These are phyloP conservation scores for Chelonia mydas DNA, from an alignment of 2,797 vertebrate species.

Conservation along the genomic window DNA sequence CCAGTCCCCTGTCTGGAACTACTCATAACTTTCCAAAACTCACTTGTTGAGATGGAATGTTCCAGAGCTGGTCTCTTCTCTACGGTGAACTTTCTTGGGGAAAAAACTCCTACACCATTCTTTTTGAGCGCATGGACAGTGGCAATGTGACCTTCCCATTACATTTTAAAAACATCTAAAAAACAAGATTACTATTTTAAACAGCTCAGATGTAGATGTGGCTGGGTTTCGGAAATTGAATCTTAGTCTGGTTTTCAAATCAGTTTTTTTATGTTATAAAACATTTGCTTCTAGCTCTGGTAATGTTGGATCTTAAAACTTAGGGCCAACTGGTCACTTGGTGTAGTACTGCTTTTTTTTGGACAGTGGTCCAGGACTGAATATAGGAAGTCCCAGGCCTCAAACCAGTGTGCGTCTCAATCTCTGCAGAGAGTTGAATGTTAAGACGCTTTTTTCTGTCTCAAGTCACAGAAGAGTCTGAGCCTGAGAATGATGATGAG, in stretches of 20 bases:
- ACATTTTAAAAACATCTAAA: background rate
- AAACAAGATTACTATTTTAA: background rate
- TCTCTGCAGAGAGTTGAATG: background rate
- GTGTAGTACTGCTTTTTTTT: background rate
- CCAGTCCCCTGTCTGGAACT: background rate
- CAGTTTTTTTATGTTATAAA: background rate
- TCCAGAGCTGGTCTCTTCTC: background rate
- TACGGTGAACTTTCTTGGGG: background rate
- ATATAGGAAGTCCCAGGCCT: background rate
- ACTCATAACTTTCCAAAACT: background rate
- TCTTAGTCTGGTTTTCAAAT: background rate
- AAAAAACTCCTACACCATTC: accelerated
- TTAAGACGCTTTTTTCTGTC: slow-evolving; percentile 44
- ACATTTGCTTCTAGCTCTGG: background rate
- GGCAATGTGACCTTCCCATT: background rate
- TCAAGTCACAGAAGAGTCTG: slow-evolving; percentile 70
- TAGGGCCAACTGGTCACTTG: background rate
- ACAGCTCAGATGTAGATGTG: background rate
- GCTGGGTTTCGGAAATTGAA: background rate
- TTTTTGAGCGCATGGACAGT: background rate
- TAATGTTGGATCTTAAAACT: background rate
- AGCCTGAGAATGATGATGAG: slow-evolving; percentile 80
- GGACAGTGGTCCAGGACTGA: no score
- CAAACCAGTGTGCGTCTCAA: background rate
- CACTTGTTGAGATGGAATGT: background rate